phyloP scores from a whole-genome alignment of 2,888 invertebrate genomes.

The Gisinianus flammeolus region DNA sequence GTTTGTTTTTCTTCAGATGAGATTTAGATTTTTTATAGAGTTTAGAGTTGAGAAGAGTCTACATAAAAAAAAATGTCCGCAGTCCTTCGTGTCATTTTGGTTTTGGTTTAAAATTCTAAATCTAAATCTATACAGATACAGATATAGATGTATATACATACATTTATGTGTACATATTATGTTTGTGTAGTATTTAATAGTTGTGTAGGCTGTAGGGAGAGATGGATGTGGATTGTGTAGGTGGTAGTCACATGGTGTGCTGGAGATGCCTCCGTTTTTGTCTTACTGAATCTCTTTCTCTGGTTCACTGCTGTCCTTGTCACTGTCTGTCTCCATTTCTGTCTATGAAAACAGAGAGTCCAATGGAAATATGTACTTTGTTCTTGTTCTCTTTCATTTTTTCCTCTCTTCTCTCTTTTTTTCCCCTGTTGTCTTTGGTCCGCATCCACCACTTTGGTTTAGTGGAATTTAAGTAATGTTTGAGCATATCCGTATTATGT shows the following conservation, averaged over 20 bases:
- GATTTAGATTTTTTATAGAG: no score
- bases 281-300: background rate
- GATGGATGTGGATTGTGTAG: conserved; percentile 6
- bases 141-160: background rate
- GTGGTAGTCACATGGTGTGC: background rate
- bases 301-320: conserved; percentile 9
- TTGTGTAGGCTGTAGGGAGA: background rate
- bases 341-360: background rate
- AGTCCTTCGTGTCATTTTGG: conserved; percentile 20
- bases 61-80: conserved; percentile 2
- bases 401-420: background rate
- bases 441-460: conserved; percentile 33
- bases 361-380: conserved; percentile 16
- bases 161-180: no score
- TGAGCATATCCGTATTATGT: background rate
- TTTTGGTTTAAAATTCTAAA: no score
- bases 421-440: background rate
- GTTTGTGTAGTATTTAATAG: no score
- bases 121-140: background rate
- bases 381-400: conserved; percentile 8
- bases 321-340: background rate
- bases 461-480: conserved; percentile 36
- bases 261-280: conserved; percentile 6
- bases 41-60: no score
- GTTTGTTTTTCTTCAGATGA: no score